Evolutionary conservation across 2,888 invertebrate genomes (phyloP).

Genomic region (Pycnomerus fuliginosus): DNA sequence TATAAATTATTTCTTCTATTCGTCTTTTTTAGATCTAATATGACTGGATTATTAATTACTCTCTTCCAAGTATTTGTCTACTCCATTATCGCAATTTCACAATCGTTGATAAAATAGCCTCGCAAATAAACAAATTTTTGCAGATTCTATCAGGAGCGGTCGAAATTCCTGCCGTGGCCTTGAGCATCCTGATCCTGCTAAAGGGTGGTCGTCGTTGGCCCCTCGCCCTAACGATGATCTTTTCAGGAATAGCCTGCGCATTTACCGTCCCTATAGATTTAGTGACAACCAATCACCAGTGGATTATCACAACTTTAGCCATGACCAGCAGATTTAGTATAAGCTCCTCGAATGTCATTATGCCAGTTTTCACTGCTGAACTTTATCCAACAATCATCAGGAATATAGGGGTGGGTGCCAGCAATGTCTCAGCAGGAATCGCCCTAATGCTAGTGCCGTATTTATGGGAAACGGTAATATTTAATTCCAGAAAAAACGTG

Average conservation of each 20-base stretch:
- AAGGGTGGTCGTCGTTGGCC: conserved; percentile 74
- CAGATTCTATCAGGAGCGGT: conserved; percentile 69
- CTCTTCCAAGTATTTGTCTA: too few species aligned
- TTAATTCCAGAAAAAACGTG: not conserved
- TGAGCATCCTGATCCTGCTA: conserved; percentile 73
- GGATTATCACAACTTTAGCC: conserved; percentile 70
- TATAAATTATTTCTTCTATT: too few species aligned
- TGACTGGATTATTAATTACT: too few species aligned
- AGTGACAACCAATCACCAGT: conserved; percentile 58
- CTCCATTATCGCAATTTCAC: too few species aligned
- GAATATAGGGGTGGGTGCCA: conserved; percentile 75
- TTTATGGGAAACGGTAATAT: conserved; percentile 69
- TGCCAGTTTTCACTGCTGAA: conserved; percentile 78
- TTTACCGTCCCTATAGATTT: conserved; percentile 56
- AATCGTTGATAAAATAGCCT: too few species aligned
- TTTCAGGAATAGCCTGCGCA: conserved; percentile 70
- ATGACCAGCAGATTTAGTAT: conserved; percentile 81
- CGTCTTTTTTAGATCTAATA: too few species aligned
- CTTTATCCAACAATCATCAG: conserved; percentile 77
- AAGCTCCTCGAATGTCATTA: conserved; percentile 74
- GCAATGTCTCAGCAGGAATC: conserved; percentile 73
- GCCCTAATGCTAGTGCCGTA: conserved; percentile 77
- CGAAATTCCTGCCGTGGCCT: conserved; percentile 75
- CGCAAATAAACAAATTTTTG: too few species aligned
- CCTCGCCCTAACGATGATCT: conserved; percentile 66